Percentiles rank a stretch among this genome's conserved stretches.
Conservation (phyloP, 1,140 invertebrate species). For the Panulirus ornatus region DNA sequence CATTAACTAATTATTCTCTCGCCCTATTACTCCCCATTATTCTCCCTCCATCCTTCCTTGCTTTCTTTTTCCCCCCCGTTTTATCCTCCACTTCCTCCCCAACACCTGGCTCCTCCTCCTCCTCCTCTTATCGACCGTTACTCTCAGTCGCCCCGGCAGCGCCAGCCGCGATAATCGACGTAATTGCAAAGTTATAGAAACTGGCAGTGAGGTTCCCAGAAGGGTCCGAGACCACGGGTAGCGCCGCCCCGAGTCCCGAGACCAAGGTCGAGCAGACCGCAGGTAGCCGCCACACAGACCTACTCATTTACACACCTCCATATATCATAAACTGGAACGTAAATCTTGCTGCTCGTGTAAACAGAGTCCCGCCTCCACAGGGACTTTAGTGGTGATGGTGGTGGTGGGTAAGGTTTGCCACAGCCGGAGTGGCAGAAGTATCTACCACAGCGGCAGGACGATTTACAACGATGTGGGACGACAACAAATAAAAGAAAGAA, state of each 20-base stretch:
- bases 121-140: neutral
- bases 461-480: no score
- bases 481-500: no score
- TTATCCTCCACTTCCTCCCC: neutral
- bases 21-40: neutral
- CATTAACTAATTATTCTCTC: neutral
- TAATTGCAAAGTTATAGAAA: no score
- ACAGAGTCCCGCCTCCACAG: neutral
- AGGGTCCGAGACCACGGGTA: no score
- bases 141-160: no score
- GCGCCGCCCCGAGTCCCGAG: no score
- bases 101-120: neutral
- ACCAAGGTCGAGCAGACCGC: no score
- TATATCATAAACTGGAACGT: conserved; percentile 19
- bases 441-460: no score
- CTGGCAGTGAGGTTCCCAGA: no score
- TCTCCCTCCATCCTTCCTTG: neutral
- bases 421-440: no score
- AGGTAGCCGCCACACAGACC: conserved; percentile 23
- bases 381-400: neutral
- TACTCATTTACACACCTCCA: conserved; percentile 26
- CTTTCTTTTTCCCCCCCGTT: neutral
- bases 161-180: no score
- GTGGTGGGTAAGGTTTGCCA: neutral
- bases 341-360: conserved; percentile 22